phyloP scores from a whole-genome alignment of 2,797 vertebrate genomes.

The Enteromius viviparus region DNA sequence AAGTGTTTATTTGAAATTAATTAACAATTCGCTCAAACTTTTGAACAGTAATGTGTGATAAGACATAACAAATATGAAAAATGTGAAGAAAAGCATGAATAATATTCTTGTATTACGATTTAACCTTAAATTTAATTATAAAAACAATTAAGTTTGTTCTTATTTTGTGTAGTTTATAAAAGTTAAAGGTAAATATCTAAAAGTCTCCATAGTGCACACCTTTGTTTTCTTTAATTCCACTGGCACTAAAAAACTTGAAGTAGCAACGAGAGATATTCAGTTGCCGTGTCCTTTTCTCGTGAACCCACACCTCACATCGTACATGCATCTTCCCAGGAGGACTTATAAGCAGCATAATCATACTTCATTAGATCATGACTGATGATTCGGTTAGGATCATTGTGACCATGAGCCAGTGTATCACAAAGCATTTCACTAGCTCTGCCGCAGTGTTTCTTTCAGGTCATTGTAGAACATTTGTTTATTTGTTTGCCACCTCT shows the following conservation, averaged over 20 bases:
- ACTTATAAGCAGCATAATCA: constrained; percentile 23
- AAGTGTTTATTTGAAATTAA: not conserved
- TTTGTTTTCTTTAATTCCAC: not conserved
- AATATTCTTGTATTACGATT: not conserved
- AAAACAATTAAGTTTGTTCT: not conserved
- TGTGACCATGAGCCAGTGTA: constrained; percentile 12
- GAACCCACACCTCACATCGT: constrained; percentile 13
- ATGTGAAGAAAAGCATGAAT: not conserved
- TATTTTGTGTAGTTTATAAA: not conserved
- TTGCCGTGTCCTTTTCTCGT: not conserved
- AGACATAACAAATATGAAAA: not conserved
- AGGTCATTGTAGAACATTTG: not conserved
- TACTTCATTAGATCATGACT: constrained; percentile 17
- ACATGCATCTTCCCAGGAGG: constrained; percentile 6
- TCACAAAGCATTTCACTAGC: not conserved
- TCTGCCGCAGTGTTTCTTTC: not conserved
- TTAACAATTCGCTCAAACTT: not conserved
- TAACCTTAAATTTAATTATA: no score
- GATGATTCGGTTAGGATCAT: constrained; percentile 12
- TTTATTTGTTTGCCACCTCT: not conserved
- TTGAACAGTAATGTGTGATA: not conserved
- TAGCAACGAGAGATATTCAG: not conserved
- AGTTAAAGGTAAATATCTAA: not conserved
- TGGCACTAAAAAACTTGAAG: not conserved
- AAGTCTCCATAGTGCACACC: not conserved